Evolutionary conservation across 2,888 invertebrate genomes (phyloP).

Genomic region (Cheilosia urbana): DNA sequence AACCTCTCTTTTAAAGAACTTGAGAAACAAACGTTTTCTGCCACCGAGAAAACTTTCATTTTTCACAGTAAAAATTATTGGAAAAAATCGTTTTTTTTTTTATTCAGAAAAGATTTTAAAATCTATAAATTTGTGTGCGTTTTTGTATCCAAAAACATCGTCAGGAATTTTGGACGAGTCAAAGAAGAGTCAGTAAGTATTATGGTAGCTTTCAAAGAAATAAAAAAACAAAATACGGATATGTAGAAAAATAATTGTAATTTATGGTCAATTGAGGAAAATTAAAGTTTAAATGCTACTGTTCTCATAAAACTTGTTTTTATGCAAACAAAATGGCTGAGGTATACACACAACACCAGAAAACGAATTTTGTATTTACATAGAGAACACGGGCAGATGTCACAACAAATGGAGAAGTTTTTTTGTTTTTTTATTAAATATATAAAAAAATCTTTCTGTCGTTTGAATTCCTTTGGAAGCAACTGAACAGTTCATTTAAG

Average conservation of each 20-base stretch:
- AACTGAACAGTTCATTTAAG: no score
- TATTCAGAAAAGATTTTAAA: slow-evolving; percentile 74
- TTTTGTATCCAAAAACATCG: slow-evolving; percentile 81
- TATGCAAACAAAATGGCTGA: neutral
- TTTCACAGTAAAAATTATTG: slow-evolving; percentile 41
- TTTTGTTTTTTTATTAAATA: no score
- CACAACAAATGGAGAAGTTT: slow-evolving; percentile 2
- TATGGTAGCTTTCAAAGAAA: slow-evolving; percentile 76
- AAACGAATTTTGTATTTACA: slow-evolving; percentile 55
- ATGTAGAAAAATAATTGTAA: slow-evolving; percentile 56
- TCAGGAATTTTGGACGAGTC: slow-evolving; percentile 83
- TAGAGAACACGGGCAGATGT: neutral
- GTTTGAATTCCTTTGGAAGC: neutral
- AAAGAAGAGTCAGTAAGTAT: slow-evolving; percentile 81
- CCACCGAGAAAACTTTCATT: slow-evolving; percentile 59
- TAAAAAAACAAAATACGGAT: slow-evolving; percentile 41
- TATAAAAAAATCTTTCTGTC: neutral
- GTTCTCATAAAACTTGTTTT: slow-evolving; percentile 35
- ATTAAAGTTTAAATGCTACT: slow-evolving; percentile 66
- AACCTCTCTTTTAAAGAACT: slow-evolving; percentile 74
- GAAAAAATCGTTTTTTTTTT: slow-evolving; percentile 68
- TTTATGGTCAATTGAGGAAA: slow-evolving; percentile 43
- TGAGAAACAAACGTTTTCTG: slow-evolving; percentile 51
- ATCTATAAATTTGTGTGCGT: slow-evolving; percentile 76
- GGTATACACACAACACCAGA: slow-evolving; percentile 6